Percentiles rank a stretch among this genome's conserved stretches.
These are phyloP conservation scores for Abramis brama DNA, from an alignment of 2,113 vertebrate species.

Conservation along the genomic window DNA sequence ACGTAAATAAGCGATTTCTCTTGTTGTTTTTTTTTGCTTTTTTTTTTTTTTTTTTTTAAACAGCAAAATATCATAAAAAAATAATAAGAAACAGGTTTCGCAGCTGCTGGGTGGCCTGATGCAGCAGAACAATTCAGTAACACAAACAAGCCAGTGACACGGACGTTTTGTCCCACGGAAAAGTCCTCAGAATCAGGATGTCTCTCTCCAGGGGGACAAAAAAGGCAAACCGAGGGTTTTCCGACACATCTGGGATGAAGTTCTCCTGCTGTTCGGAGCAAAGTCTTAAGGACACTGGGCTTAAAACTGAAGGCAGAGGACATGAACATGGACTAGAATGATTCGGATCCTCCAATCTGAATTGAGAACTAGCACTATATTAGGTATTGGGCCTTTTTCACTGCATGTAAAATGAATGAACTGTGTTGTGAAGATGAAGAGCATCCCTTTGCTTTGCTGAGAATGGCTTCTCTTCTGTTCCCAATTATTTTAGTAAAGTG, in stretches of 20 bases:
- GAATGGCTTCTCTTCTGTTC: neutral
- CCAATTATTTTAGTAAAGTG: conserved; percentile 4
- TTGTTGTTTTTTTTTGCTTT: conserved; percentile 18
- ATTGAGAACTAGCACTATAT: neutral
- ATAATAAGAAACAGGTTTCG: conserved; percentile 50
- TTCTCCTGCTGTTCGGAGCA: conserved; percentile 15
- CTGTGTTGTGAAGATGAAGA: neutral
- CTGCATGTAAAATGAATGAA: no score
- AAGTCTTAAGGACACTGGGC: conserved; percentile 24
- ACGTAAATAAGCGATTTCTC: conserved; percentile 60
- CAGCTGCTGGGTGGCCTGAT: conserved; percentile 48
- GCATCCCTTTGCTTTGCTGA: neutral
- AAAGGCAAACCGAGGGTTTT: conserved; percentile 5
- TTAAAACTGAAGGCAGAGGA: conserved; percentile 27
- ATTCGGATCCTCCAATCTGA: neutral
- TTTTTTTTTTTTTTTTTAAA: conserved; percentile 47
- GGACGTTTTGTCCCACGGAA: conserved; percentile 45
- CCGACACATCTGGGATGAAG: conserved; percentile 5
- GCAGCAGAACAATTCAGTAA: conserved; percentile 54
- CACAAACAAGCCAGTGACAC: conserved; percentile 53
- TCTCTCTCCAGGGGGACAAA: neutral
- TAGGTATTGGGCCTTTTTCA: neutral
- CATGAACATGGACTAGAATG: neutral
- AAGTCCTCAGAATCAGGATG: conserved; percentile 29
- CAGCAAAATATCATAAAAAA: conserved; percentile 24